Percentiles rank a stretch among this genome's conserved stretches.
These are phyloP conservation scores for Arothron firmamentum DNA, from an alignment of 2,113 vertebrate genomes.

Conservation along the genomic window DNA sequence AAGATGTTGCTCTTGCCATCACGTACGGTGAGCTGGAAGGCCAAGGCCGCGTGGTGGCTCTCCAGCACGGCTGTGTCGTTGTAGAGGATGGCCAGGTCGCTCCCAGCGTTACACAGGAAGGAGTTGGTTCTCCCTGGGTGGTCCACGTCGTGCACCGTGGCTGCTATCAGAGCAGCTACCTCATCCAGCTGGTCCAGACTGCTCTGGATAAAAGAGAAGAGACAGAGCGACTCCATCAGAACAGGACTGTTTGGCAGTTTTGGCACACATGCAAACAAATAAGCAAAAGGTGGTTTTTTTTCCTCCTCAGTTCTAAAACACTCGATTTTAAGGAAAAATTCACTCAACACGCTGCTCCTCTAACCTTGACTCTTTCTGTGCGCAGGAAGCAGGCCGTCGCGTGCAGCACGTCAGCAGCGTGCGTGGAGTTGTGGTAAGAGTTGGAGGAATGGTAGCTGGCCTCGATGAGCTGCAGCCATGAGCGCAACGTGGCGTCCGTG, in stretches of 20 bases:
- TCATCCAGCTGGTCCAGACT: constrained; percentile 91
- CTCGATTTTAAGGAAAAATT: not conserved
- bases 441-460: constrained; percentile 93
- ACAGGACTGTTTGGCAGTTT: too few species aligned
- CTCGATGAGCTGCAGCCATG: constrained; percentile 95
- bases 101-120: constrained; percentile 93
- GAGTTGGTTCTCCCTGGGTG: constrained; percentile 94
- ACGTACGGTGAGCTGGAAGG: constrained; percentile 90
- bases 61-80: constrained; percentile 93
- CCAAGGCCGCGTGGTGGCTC: constrained; percentile 92
- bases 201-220: constrained; percentile 68
- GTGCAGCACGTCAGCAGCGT: constrained; percentile 90
- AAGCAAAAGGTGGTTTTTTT: too few species aligned
- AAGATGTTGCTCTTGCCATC: constrained; percentile 95
- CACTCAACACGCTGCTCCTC: not conserved
- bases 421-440: constrained; percentile 95
- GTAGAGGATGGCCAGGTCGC: constrained; percentile 92
- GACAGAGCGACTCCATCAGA: not conserved
- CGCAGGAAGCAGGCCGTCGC: constrained; percentile 92
- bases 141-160: constrained; percentile 91
- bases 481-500: constrained; percentile 83
- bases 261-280: too few species aligned
- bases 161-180: constrained; percentile 90
- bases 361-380: constrained; percentile 93
- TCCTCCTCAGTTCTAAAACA: not conserved